A percentile compares a stretch with the other conserved stretches of the same genome.
These are phyloP conservation scores for Dendrocincla tyrannina DNA, from an alignment of 2,797 vertebrate genomes.

Conservation along the genomic window DNA sequence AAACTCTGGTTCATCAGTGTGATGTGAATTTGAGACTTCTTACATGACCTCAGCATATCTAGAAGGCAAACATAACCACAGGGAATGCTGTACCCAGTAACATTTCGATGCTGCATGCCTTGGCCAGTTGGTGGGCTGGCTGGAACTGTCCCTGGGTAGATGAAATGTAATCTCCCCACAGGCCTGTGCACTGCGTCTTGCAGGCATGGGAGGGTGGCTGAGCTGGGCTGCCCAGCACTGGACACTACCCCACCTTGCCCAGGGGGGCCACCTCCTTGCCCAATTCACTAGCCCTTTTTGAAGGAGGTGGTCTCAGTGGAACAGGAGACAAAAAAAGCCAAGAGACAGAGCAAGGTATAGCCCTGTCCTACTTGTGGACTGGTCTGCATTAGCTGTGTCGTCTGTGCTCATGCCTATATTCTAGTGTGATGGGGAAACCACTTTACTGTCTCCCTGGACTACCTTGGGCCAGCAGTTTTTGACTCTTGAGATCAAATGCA, in stretches of 20 bases:
- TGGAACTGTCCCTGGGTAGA: neutral
- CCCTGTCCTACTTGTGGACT: neutral
- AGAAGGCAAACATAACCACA: neutral
- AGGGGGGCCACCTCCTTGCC: neutral
- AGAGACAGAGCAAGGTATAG: neutral
- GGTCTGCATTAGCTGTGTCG: neutral
- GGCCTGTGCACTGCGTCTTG: neutral
- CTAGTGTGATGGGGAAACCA: neutral
- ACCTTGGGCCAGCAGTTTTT: neutral
- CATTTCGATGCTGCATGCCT: neutral
- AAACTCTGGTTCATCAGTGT: neutral
- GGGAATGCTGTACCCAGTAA: neutral
- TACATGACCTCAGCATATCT: neutral
- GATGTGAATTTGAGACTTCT: neutral
- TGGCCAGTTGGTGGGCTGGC: neutral
- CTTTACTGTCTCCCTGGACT: neutral
- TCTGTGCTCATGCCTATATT: neutral
- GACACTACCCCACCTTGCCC: neutral
- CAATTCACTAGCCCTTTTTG: neutral
- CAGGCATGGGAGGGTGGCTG: fast-evolving
- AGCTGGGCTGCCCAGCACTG: neutral
- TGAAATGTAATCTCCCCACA: neutral
- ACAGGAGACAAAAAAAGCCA: neutral
- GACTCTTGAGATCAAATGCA: neutral
- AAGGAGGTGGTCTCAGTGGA: neutral